Conservation (phyloP, 2,888 invertebrate species). For the Ennomos erosarius region DNA sequence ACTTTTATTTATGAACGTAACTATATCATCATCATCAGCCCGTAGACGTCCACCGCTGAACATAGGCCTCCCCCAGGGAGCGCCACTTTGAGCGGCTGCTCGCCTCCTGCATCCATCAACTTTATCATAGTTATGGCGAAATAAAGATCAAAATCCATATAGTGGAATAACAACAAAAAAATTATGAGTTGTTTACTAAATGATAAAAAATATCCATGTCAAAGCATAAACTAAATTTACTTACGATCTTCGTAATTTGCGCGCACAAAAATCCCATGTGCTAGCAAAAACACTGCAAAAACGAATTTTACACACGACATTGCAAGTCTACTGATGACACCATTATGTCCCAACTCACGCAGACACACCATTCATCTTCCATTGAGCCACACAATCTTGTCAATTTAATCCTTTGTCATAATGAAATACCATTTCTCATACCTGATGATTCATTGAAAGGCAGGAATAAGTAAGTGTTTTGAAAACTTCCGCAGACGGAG, state of each 20-base stretch:
- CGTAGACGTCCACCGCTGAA: no score
- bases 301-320: conserved; percentile 11
- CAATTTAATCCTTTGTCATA: conserved; percentile 5
- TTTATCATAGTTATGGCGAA: no score
- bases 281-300: conserved; percentile 1
- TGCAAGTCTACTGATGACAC: conserved; percentile 5
- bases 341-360: not conserved
- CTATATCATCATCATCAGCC: no score
- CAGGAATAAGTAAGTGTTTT: no score
- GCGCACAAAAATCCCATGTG: not conserved
- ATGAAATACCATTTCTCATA: not conserved
- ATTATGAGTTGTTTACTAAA: no score
- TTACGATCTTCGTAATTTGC: conserved; percentile 9
- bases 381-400: not conserved
- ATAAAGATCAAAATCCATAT: no score
- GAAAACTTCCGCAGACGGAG: no score
- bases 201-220: not conserved
- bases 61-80: no score
- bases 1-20: no score
- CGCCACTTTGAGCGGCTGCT: no score
- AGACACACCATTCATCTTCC: conserved; percentile 8
- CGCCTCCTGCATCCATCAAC: no score
- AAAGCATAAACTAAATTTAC: not conserved
- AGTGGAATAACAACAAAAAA: no score
- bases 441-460: not conserved